Evolutionary conservation across 2,797 vertebrate genomes (phyloP).

Genomic region (Schizopygopsis pylzovi): DNA sequence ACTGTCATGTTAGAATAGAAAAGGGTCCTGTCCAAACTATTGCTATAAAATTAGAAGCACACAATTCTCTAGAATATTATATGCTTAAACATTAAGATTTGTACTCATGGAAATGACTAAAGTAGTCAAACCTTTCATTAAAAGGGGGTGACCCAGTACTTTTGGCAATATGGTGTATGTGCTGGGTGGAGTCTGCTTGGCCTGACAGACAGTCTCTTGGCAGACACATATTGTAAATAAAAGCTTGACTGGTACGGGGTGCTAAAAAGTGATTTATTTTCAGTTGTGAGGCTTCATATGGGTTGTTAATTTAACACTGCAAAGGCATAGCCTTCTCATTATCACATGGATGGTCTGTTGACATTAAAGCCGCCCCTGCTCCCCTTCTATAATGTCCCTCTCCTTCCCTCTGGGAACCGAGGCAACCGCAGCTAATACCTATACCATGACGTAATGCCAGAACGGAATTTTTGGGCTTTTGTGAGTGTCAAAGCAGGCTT

Average conservation of each 20-base stretch:
- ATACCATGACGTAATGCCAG: constrained; percentile 53
- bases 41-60: too few species aligned
- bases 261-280: constrained; percentile 29
- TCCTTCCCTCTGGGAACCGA: constrained; percentile 21
- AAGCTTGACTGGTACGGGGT: neutral
- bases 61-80: too few species aligned
- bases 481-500: neutral
- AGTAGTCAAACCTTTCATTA: too few species aligned
- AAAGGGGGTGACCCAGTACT: too few species aligned
- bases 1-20: too few species aligned
- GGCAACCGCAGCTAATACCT: constrained; percentile 45
- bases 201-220: constrained; percentile 14
- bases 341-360: constrained; percentile 10
- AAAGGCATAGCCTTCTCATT: neutral
- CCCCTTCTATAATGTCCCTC: neutral
- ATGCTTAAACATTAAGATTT: too few species aligned
- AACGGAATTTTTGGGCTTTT: constrained; percentile 42
- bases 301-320: neutral
- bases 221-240: constrained; percentile 1
- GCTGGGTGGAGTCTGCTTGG: constrained; percentile 34
- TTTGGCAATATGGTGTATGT: neutral
- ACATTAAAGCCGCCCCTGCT: constrained; percentile 1
- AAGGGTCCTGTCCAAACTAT: too few species aligned
- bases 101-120: too few species aligned
- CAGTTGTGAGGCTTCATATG: neutral